Evolutionary conservation across 2,888 invertebrate genomes (phyloP).

Genomic region (Margaritifera margaritifera): DNA sequence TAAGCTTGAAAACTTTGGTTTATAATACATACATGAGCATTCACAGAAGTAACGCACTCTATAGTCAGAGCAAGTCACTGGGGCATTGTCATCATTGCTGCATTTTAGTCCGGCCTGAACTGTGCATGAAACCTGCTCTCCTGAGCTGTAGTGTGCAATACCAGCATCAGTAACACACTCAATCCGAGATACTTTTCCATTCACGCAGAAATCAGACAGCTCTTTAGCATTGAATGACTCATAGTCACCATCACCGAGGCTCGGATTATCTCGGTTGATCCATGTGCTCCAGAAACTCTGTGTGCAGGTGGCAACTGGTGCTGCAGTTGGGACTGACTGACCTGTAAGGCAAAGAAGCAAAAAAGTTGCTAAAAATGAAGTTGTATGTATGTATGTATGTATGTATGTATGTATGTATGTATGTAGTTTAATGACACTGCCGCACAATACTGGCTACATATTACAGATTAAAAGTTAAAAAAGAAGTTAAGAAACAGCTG

Average conservation of each 20-base stretch:
- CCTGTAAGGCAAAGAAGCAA: too few species aligned
- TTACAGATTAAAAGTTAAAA: too few species aligned
- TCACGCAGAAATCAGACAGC: slow-evolving; percentile 47
- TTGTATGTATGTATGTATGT: too few species aligned
- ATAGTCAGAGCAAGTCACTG: slow-evolving; percentile 61
- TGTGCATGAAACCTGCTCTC: slow-evolving; percentile 56
- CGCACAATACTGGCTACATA: too few species aligned
- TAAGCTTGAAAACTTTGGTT: not conserved
- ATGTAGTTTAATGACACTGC: too few species aligned
- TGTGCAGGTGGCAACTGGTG: too few species aligned
- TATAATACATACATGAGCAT: slow-evolving; percentile 72
- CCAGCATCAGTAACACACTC: slow-evolving; percentile 58
- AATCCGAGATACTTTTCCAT: slow-evolving; percentile 56
- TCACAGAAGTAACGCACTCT: slow-evolving; percentile 69
- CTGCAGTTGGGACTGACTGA: too few species aligned
- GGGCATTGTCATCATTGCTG: slow-evolving; percentile 50
- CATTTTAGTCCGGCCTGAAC: slow-evolving; percentile 85
- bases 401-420: too few species aligned
- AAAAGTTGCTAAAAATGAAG: too few species aligned
- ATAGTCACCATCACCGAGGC: slow-evolving; percentile 46
- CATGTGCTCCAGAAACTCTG: slow-evolving; percentile 40
- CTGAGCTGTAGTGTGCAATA: slow-evolving; percentile 43
- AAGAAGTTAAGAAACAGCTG: too few species aligned
- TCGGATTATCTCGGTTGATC: slow-evolving; percentile 57
- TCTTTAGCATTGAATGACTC: slow-evolving; percentile 42